Conservation (phyloP, 2,888 invertebrate genomes). For the Elegia similella region DNA sequence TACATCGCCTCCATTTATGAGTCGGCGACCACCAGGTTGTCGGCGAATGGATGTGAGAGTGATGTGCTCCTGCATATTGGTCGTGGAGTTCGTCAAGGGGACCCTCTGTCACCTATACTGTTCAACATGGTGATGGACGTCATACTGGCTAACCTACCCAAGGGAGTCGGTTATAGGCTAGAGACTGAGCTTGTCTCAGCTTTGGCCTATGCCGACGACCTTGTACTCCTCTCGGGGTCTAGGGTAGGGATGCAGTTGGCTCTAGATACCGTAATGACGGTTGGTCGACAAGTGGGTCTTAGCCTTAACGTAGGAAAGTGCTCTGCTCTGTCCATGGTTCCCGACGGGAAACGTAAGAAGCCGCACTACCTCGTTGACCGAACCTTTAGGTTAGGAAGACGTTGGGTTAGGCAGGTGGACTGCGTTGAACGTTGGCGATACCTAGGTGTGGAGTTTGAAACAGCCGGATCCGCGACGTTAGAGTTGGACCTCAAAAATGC, state of each 20-base stretch:
- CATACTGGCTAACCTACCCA: constrained; percentile 27
- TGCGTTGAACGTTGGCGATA: no score
- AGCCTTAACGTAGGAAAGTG: not conserved
- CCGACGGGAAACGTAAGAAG: constrained; percentile 31
- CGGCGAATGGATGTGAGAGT: not conserved
- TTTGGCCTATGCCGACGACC: not conserved
- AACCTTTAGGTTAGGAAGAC: constrained; percentile 23
- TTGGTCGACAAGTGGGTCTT: not conserved
- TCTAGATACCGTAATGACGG: not conserved
- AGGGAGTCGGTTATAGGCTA: not conserved
- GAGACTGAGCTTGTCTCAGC: not conserved
- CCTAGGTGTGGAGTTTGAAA: no score
- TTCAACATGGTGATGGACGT: constrained; percentile 19
- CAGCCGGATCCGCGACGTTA: not conserved
- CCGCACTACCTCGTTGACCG: constrained; percentile 20
- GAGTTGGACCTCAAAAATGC: no score
- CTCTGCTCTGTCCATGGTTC: not conserved
- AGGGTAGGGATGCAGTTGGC: not conserved
- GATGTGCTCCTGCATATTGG: not conserved
- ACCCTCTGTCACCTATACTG: not conserved
- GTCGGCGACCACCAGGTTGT: not conserved
- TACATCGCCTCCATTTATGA: not conserved
- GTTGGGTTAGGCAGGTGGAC: no score
- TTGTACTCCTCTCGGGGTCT: not conserved
- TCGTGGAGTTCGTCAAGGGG: not conserved